A percentile compares a stretch with the other conserved stretches of the same genome.
These are phyloP conservation scores for Otocyon megalotis DNA, from an alignment of 2,113 vertebrate genomes.

Conservation along the genomic window DNA sequence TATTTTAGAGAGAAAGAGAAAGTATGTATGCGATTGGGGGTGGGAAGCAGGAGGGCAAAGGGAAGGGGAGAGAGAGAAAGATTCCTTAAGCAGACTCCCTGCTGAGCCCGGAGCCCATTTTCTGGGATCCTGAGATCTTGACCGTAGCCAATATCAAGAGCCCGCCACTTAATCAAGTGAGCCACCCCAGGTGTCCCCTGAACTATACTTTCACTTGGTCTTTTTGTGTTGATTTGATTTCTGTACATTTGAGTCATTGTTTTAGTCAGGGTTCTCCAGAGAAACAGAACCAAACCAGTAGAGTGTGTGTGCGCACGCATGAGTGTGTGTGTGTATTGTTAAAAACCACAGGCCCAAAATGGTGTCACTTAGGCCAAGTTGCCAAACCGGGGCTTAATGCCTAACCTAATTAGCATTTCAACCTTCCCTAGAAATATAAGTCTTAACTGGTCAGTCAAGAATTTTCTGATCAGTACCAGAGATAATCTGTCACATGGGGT, in stretches of 20 bases:
- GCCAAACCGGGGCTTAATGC: neutral
- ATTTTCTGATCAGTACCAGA: neutral
- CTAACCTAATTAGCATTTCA: neutral
- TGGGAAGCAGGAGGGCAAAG: neutral
- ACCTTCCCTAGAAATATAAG: neutral
- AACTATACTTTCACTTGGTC: neutral
- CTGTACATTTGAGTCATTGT: constrained; percentile 6
- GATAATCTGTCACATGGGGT: neutral
- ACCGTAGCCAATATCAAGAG: neutral
- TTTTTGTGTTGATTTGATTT: constrained; percentile 41
- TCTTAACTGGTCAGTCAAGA: neutral
- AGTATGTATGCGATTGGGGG: rapidly evolving
- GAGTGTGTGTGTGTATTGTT: neutral
- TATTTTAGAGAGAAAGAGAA: neutral
- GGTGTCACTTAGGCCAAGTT: neutral
- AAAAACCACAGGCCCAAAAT: neutral
- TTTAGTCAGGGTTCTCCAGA: neutral
- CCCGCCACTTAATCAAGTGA: neutral
- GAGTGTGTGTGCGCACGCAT: neutral
- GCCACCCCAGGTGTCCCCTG: neutral
- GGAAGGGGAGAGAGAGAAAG: neutral
- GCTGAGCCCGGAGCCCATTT: neutral
- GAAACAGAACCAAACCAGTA: neutral
- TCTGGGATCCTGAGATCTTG: neutral
- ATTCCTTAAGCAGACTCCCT: neutral